Conservation (phyloP, 1,140 invertebrate genomes). For the Acromyrmex echinatior region DNA sequence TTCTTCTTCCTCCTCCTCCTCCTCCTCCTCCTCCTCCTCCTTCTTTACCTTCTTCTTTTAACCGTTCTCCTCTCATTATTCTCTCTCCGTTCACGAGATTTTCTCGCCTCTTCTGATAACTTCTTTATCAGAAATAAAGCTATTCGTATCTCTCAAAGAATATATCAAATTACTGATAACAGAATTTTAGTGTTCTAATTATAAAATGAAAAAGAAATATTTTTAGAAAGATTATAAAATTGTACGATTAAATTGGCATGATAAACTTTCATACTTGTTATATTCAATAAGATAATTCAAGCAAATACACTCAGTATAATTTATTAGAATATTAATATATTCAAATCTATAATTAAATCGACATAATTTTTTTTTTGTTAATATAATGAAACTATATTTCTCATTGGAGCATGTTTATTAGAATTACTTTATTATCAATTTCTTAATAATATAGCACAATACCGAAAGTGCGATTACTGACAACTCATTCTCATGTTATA, state of each 20-base stretch:
- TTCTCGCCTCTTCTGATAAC: slow-evolving; percentile 46
- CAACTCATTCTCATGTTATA: neutral
- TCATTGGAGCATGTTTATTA: neutral
- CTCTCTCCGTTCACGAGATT: slow-evolving; percentile 19
- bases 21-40: neutral
- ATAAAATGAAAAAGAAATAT: neutral
- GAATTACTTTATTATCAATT: neutral
- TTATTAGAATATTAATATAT: neutral
- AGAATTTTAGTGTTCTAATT: neutral
- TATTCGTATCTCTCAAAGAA: neutral
- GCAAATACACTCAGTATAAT: neutral
- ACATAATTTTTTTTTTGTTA: neutral
- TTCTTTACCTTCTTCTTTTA: slow-evolving; percentile 11
- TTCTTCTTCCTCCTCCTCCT: slow-evolving; percentile 50
- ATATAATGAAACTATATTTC: neutral
- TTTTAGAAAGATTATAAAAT: neutral
- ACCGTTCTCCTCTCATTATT: neutral
- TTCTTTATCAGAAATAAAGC: slow-evolving; percentile 43
- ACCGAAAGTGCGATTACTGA: neutral
- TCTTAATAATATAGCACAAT: neutral
- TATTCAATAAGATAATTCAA: neutral
- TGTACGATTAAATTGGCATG: neutral
- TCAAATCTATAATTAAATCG: neutral
- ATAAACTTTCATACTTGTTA: neutral
- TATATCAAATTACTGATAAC: slow-evolving; percentile 22